Base-by-base conservation (phyloP, 1,140 invertebrate genomes). In the Drosophila busckii region DNA sequence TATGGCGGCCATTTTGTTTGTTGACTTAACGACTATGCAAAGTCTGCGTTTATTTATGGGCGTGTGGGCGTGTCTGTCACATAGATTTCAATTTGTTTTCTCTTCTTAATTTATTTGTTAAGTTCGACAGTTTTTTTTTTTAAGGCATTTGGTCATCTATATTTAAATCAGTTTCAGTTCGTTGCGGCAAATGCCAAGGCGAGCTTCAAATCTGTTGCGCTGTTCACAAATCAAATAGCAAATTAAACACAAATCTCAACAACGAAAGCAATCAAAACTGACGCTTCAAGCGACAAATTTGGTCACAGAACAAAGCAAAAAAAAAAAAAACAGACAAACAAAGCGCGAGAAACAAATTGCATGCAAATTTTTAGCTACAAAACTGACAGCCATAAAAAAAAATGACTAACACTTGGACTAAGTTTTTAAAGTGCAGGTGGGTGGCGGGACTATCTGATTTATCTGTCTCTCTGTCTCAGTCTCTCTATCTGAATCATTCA, bases 11-110 rank as follows among this genome's bases (percentile, higher is more conserved):
- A 40, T 34, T 26, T 35, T 32, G 34, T 50, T 67, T 80, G 69
- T 80, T 82, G 69, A 82, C 75, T 73, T 54, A 65, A 56, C 59
- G 68, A 69, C 69, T 82, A 68, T 80, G 73, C 75, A 80, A 80
- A 75, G 73, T 80, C 73, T 80, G 69, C 52, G 20, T 45, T 52
- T 49, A 62, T 62, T 46, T 66, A 62, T 17, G 29, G 29, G 22
- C 56, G 41, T 41, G 45, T 48, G 22, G 55, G 50, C 31, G 48
- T 15, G 20, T 38, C 13, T 48, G 23, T 31, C 59, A 40, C 35
- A 28, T 32, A n/a, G n/a, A n/a, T n/a, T n/a, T n/a, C n/a, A n/a
- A n/a, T n/a, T n/a, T n/a, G n/a, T n/a, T n/a, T n/a, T n/a, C n/a
- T n/a, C n/a, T 64, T 64, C 64, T 55, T 65, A 65, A 65, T 65